Conservation (phyloP, 2,888 invertebrate genomes). For the Acleris sparsana region DNA sequence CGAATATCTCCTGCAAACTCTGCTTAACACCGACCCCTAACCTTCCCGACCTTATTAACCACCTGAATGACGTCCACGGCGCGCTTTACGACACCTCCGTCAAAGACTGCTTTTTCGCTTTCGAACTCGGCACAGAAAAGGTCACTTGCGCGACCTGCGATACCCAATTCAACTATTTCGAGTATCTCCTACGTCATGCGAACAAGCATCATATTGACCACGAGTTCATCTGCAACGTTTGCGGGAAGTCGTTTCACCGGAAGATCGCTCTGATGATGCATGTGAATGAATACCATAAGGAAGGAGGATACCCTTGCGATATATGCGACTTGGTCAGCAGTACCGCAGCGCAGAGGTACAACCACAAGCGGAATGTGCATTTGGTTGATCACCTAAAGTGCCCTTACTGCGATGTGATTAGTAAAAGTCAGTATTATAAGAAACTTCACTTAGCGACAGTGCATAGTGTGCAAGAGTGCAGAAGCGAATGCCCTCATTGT, state of each 20-base stretch:
- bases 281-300: conserved; percentile 29
- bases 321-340: conserved; percentile 10
- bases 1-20: conserved; percentile 32
- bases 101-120: conserved; percentile 32
- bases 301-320: conserved; percentile 20
- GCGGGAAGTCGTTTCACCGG: conserved; percentile 38
- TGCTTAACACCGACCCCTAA: conserved; percentile 20
- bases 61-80: conserved; percentile 14
- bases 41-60: conserved; percentile 14
- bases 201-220: conserved; percentile 30
- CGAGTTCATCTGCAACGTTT: conserved; percentile 28
- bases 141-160: conserved; percentile 28
- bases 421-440: conserved; percentile 31
- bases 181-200: conserved; percentile 31
- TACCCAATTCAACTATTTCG: conserved; percentile 35
- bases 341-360: conserved; percentile 20
- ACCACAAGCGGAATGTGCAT: conserved; percentile 17
- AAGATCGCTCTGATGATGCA: conserved; percentile 45
- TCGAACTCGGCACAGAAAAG: conserved; percentile 33
- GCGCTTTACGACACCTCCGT: conserved; percentile 28
- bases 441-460: conserved; percentile 35
- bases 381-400: conserved; percentile 32
- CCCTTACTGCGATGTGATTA: conserved; percentile 24
- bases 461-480: conserved; percentile 31
- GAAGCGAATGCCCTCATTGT: conserved; percentile 42